Evolutionary conservation across 2,113 vertebrate genomes (phyloP), one percentile per base, ranked within the genome.

Genomic region (Gopherus evgoodei): DNA sequence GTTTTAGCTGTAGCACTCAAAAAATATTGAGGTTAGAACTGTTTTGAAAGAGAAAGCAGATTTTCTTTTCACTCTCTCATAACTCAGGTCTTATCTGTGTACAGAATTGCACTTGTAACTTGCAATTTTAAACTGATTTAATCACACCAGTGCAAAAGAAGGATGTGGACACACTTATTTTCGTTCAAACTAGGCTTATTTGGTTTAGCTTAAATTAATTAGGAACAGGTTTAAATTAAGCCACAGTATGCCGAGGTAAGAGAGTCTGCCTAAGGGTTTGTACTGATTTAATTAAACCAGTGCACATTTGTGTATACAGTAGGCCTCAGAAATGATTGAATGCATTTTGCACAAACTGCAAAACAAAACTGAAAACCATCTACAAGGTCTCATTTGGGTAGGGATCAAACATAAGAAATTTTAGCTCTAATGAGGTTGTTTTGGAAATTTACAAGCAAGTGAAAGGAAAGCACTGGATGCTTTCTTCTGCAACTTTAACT

Each of bases 341-440:
- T 91, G 11, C 22, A 27, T 85, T 96, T 93, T 90, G 25, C 42
- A 57, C 87, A 87, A 95, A 85, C 21, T 76, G 12, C 22, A 44
- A 24, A 75, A 75, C 21, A 44, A 44, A 76, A 76, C 38, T 35
- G 16, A 65, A 65, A 35, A 31, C 62, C 62, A 57, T 24, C 9
- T 17, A 65, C 31, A 35, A 65, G 6, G 12, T 65, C 21, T 22
- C 38, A 3, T 75, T 42, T 75, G 69, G 19, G 19, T 75, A 42
- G n/a, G 38, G n/a, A 42, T 24, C n/a, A 75, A 9, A 72, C n/a
- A 75, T 42, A 35, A 22, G 5, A 10, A 42, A 21, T 75, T 75
- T 75, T 42, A 75, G 21, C 17, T 72, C 65, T n/a, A 72, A 72
- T 72, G 19, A 53, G 6, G 2, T 38, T 81, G 25, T 57, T 86